Evolutionary conservation across 2,888 invertebrate genomes (phyloP).

Genomic region (Poecilus cupreus): DNA sequence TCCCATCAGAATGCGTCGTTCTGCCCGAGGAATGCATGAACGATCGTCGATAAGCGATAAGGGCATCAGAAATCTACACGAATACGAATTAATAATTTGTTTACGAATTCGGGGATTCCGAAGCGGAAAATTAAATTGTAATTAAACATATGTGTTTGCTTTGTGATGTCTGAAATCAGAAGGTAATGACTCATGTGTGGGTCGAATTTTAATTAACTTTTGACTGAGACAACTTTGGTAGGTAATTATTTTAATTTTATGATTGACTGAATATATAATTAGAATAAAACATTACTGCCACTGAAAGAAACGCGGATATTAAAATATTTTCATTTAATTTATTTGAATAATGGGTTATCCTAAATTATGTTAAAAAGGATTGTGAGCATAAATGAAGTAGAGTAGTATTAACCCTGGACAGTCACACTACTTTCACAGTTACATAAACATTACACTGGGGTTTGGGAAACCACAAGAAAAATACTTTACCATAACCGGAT

Average conservation of each 20-base stretch:
- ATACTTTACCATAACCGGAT: no score
- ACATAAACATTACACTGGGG: no score
- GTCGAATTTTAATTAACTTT: slow-evolving; percentile 10
- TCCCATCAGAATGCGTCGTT: background rate
- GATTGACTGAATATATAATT: background rate
- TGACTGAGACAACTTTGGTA: background rate
- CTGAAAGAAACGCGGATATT: no score
- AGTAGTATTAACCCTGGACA: no score
- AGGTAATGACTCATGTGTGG: background rate
- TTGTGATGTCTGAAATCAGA: slow-evolving; percentile 2
- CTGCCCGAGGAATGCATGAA: no score
- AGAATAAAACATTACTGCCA: no score
- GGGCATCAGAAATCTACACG: background rate
- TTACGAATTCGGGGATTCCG: background rate
- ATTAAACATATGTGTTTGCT: background rate
- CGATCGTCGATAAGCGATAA: background rate
- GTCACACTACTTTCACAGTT: no score
- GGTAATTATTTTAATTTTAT: background rate
- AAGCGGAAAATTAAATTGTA: slow-evolving; percentile 12
- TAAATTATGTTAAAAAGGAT: no score
- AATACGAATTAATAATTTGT: slow-evolving; percentile 5
- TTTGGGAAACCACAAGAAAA: no score
- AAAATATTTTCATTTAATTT: no score
- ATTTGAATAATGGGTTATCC: no score
- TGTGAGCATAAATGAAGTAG: no score